Evolutionary conservation across 2,888 invertebrate genomes (phyloP).

Genomic region (Nomada ferruginata): DNA sequence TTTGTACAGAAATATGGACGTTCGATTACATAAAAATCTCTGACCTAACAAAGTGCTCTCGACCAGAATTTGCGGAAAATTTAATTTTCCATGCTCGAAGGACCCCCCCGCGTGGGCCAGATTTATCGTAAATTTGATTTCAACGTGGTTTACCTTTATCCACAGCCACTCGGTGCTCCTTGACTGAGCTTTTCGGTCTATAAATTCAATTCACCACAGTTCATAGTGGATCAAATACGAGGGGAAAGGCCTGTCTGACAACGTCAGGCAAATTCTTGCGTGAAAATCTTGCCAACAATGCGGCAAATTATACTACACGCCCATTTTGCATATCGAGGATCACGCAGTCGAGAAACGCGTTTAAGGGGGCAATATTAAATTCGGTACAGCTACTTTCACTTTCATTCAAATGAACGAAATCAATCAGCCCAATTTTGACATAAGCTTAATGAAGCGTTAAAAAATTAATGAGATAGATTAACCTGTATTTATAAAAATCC

Average conservation of each 20-base stretch:
- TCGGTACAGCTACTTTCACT: not conserved
- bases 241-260: conserved; percentile 20
- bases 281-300: conserved; percentile 59
- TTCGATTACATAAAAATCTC: not conserved
- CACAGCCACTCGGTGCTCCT: conserved; percentile 51
- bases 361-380: conserved; percentile 52
- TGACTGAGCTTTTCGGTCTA: conserved; percentile 51
- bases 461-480: no score
- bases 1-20: no score
- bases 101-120: not conserved
- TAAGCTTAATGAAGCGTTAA: no score
- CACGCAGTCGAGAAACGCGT: conserved; percentile 17
- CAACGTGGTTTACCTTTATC: conserved; percentile 51
- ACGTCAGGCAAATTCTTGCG: conserved; percentile 42
- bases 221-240: conserved; percentile 40
- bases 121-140: conserved; percentile 47
- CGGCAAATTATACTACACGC: conserved; percentile 47
- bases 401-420: no score
- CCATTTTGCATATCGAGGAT: not conserved
- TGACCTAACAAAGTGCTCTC: not conserved
- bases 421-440: no score
- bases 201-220: conserved; percentile 56
- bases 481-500: not conserved
- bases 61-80: conserved; percentile 60
- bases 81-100: conserved; percentile 30